Evolutionary conservation across 2,888 invertebrate genomes (phyloP).

Genomic region (Pandemis cinnamomeana): DNA sequence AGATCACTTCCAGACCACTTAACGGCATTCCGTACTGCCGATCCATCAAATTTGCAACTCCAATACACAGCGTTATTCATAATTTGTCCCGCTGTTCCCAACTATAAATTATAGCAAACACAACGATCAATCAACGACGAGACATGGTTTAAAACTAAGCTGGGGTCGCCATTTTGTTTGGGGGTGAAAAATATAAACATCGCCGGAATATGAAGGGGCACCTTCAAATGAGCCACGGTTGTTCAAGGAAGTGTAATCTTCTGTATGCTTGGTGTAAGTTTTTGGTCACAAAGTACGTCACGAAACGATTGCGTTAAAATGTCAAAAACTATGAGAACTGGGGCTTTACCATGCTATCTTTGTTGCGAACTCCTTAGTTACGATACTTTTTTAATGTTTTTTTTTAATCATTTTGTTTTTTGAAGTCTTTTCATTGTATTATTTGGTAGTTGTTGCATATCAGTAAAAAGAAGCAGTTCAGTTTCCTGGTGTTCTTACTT

Average conservation of each 20-base stretch:
- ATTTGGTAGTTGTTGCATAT: no score
- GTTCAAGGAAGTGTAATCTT: neutral
- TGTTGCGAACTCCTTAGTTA: no score
- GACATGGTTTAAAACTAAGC: slow-evolving; percentile 56
- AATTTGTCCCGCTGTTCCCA: slow-evolving; percentile 41
- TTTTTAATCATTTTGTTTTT: no score
- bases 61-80: slow-evolving; percentile 40
- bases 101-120: slow-evolving; percentile 44
- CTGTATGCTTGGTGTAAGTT: no score
- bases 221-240: neutral
- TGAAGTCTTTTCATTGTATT: no score
- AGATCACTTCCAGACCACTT: slow-evolving; percentile 20
- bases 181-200: slow-evolving; percentile 28
- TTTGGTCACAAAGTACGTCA: no score
- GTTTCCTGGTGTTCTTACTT: no score
- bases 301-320: no score
- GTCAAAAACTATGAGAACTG: no score
- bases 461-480: no score
- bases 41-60: slow-evolving; percentile 38
- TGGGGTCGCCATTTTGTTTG: slow-evolving; percentile 42
- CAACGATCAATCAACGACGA: slow-evolving; percentile 45
- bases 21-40: slow-evolving; percentile 19
- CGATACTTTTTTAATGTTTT: no score
- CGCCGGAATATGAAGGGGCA: neutral
- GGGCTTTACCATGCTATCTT: no score